phyloP scores from a whole-genome alignment of 2,888 invertebrate species.

The Abscondita cerata region DNA sequence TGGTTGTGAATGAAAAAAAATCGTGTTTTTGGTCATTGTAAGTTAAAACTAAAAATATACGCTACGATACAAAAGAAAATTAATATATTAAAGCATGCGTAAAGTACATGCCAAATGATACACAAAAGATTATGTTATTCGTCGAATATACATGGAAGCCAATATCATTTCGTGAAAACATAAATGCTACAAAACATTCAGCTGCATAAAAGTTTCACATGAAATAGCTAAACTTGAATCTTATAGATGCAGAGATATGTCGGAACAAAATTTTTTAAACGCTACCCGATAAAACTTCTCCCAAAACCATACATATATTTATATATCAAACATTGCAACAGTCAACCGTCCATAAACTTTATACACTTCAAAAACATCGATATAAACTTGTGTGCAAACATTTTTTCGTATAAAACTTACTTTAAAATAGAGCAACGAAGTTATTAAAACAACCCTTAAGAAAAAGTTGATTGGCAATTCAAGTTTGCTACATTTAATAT shows the following conservation, averaged over 20 bases:
- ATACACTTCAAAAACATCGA: no score
- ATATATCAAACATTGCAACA: no score
- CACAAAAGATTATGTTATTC: conserved; percentile 4
- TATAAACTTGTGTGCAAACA: no score
- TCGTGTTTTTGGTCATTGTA: conserved; percentile 26
- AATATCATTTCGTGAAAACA: conserved; percentile 21
- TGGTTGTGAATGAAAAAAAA: conserved; percentile 10
- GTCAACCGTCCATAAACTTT: no score
- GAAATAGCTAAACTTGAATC: conserved; percentile 5
- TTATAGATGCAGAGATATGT: no score
- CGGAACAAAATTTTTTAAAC: no score
- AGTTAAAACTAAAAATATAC: conserved; percentile 12
- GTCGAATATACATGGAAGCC: conserved; percentile 20
- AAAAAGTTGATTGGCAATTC: conserved; percentile 4
- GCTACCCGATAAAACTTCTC: no score
- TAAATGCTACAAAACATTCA: conserved; percentile 14
- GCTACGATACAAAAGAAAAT: conserved; percentile 3
- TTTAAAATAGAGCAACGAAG: no score
- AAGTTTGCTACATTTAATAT: conserved; percentile 8
- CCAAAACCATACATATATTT: no score
- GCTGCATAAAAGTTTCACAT: not conserved
- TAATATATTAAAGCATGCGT: conserved; percentile 20
- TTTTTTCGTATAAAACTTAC: no score
- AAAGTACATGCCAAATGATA: conserved; percentile 15
- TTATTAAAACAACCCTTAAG: no score